These are phyloP conservation scores for Chelonus formosanus DNA, from an alignment of 2,888 invertebrate species.

Conservation along the genomic window DNA sequence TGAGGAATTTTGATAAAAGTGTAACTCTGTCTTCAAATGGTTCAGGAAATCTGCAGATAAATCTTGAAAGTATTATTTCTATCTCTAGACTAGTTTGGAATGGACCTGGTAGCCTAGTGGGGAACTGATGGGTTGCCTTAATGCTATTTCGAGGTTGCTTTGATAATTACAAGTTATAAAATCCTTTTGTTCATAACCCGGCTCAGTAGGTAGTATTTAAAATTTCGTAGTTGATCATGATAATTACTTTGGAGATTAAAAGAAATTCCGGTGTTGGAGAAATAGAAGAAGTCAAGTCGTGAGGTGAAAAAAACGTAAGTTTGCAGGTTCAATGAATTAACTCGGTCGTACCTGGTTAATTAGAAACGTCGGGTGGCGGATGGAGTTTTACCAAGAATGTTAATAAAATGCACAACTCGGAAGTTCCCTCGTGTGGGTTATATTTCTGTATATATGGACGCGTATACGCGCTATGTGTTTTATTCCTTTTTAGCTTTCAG, in stretches of 20 bases:
- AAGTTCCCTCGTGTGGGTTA: slow-evolving; percentile 7
- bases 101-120: no score
- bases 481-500: not conserved
- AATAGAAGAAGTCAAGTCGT: slow-evolving; percentile 1
- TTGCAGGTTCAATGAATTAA: slow-evolving; percentile 28
- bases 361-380: slow-evolving; percentile 38
- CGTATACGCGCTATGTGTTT: not conserved
- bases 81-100: no score
- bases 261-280: not conserved
- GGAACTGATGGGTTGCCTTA: no score
- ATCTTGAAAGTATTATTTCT: no score
- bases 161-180: no score
- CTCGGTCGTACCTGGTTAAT: slow-evolving; percentile 39
- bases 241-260: slow-evolving; percentile 11
- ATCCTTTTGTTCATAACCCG: no score
- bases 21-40: no score
- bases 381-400: slow-evolving; percentile 42
- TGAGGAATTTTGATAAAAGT: no score
- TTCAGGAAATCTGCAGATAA: no score
- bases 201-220: no score
- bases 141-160: no score
- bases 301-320: slow-evolving; percentile 24
- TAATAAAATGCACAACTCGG: slow-evolving; percentile 42
- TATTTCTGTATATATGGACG: slow-evolving; percentile 1
- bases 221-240: not conserved